Conservation (phyloP, 2,797 vertebrate genomes). For the Hemibagrus guttatus region DNA sequence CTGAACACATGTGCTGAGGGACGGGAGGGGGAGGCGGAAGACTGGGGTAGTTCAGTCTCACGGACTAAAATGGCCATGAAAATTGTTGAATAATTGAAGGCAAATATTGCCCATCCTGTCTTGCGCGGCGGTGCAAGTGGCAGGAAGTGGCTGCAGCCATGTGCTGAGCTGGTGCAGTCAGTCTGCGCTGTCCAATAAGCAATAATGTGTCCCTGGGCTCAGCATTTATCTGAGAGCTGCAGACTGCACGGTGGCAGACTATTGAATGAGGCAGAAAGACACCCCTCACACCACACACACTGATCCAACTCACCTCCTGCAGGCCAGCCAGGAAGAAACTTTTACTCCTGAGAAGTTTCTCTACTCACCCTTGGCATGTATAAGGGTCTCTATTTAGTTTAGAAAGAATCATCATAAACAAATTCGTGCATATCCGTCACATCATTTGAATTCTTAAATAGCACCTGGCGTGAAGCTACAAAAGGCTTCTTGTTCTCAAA, state of each 20-base stretch:
- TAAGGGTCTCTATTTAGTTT: conserved; percentile 46
- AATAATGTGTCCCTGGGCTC: conserved; percentile 81
- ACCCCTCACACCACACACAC: conserved; percentile 33
- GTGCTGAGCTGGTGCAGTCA: conserved; percentile 78
- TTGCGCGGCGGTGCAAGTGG: conserved; percentile 73
- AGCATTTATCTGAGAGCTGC: conserved; percentile 78
- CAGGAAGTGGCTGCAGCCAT: conserved; percentile 76
- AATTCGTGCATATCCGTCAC: conserved; percentile 68
- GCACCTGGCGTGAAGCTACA: conserved; percentile 62
- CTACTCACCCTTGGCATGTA: conserved; percentile 70
- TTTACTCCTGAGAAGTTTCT: conserved; percentile 43
- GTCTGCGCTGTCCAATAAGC: conserved; percentile 80
- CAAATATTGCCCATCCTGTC: conserved; percentile 75
- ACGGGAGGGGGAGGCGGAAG: neutral
- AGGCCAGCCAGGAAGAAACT: conserved; percentile 61
- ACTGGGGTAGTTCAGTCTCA: conserved; percentile 48
- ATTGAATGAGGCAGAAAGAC: conserved; percentile 79
- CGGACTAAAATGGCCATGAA: conserved; percentile 72
- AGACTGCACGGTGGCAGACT: conserved; percentile 81
- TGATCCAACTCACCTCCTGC: conserved; percentile 65
- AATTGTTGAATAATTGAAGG: conserved; percentile 79
- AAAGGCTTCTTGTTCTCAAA: conserved; percentile 54
- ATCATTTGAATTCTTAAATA: conserved; percentile 62
- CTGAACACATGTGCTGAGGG: neutral
- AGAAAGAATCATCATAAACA: conserved; percentile 54